These are phyloP conservation scores for Calephelis perditalis DNA, from an alignment of 2,888 invertebrate genomes.

Conservation along the genomic window DNA sequence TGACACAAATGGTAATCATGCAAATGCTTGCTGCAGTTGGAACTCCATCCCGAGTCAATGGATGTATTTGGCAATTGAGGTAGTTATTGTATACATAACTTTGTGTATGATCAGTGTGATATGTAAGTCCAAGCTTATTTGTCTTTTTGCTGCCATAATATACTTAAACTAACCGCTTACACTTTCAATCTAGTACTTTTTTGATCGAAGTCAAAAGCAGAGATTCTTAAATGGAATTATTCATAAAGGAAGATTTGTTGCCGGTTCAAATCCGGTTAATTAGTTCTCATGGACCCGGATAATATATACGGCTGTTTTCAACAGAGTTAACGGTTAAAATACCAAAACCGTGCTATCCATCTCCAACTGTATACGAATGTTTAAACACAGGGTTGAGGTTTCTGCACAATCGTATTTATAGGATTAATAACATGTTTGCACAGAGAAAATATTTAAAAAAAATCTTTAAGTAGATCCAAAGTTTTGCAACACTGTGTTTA, in stretches of 20 bases:
- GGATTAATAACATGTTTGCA: background rate
- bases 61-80: too few species aligned
- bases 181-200: background rate
- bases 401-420: background rate
- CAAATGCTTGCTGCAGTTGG: too few species aligned
- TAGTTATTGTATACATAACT: too few species aligned
- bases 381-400: background rate
- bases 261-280: conserved; percentile 10
- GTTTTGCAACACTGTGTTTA: background rate
- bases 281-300: conserved; percentile 10
- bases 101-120: too few species aligned
- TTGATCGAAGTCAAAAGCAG: conserved; percentile 2
- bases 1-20: too few species aligned
- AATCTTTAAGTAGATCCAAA: background rate
- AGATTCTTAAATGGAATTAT: conserved; percentile 10
- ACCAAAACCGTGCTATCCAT: too few species aligned
- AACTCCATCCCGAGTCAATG: too few species aligned
- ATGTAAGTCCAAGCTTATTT: too few species aligned
- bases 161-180: too few species aligned
- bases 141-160: too few species aligned
- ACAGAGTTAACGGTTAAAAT: background rate
- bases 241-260: conserved; percentile 10
- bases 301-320: conserved; percentile 4
- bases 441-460: background rate
- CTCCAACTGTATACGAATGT: too few species aligned